Evolutionary conservation across 2,888 invertebrate species (phyloP).

Genomic region (Eupithecia inturbata): DNA sequence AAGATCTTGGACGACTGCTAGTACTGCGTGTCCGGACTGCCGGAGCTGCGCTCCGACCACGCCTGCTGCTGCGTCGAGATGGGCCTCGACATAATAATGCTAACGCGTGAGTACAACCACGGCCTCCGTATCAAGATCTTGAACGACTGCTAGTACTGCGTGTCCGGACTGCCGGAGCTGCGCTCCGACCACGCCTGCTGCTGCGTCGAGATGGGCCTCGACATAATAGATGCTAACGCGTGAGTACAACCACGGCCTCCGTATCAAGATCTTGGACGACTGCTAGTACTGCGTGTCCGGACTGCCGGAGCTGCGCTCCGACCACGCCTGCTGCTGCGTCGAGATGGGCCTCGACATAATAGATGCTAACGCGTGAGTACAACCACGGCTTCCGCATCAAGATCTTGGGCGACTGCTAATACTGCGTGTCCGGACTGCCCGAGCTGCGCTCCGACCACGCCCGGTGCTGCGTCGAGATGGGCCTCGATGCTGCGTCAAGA

Average conservation of each 20-base stretch:
- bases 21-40: slow-evolving; percentile 96
- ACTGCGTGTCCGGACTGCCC: no score
- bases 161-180: no score
- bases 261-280: slow-evolving; percentile 94
- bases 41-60: slow-evolving; percentile 95
- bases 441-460: no score
- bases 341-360: slow-evolving; percentile 95
- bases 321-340: slow-evolving; percentile 96
- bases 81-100: slow-evolving; percentile 94
- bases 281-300: slow-evolving; percentile 98
- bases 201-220: no score
- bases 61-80: slow-evolving; percentile 95
- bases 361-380: slow-evolving; percentile 92
- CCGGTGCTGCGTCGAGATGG: no score
- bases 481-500: no score
- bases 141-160: no score
- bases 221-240: no score
- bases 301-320: slow-evolving; percentile 94
- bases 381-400: slow-evolving; percentile 93
- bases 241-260: slow-evolving; percentile 93
- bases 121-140: slow-evolving; percentile 92
- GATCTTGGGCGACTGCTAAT: slow-evolving; percentile 94
- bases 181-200: no score
- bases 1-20: slow-evolving; percentile 96
- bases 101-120: slow-evolving; percentile 92